Evolutionary conservation across 2,888 invertebrate genomes (phyloP).

Genomic region (Conus canariensis): DNA sequence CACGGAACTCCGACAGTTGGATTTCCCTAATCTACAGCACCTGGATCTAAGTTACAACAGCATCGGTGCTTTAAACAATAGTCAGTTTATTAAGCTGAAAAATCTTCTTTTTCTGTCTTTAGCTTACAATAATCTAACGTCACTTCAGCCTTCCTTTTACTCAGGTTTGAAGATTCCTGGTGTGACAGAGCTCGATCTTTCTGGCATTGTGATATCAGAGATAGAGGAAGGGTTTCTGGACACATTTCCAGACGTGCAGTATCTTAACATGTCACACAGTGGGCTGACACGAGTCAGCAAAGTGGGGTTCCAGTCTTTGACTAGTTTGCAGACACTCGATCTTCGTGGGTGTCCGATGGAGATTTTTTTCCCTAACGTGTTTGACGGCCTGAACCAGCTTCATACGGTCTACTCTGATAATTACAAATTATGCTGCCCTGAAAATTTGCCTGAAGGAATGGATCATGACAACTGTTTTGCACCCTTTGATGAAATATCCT

Average conservation of each 20-base stretch:
- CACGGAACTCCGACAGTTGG: background rate
- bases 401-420: slow-evolving; percentile 11
- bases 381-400: background rate
- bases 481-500: slow-evolving; percentile 41
- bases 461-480: slow-evolving; percentile 4
- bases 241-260: background rate
- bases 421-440: slow-evolving; percentile 37
- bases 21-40: slow-evolving; percentile 34
- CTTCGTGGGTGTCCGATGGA: slow-evolving; percentile 11
- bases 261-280: background rate
- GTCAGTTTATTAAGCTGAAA: background rate
- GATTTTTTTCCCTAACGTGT: background rate
- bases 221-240: background rate
- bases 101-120: background rate
- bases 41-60: slow-evolving; percentile 41
- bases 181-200: background rate
- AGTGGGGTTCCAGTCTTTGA: slow-evolving; percentile 11
- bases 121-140: background rate
- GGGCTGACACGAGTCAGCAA: background rate
- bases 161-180: background rate
- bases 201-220: slow-evolving; percentile 10
- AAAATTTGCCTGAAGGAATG: slow-evolving; percentile 1
- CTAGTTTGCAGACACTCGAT: background rate
- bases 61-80: background rate
- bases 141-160: background rate